Evolutionary conservation across 2,888 invertebrate species (phyloP), one percentile per base, ranked within the genome.

Genomic region (Nematopogon swammerdamellus): DNA sequence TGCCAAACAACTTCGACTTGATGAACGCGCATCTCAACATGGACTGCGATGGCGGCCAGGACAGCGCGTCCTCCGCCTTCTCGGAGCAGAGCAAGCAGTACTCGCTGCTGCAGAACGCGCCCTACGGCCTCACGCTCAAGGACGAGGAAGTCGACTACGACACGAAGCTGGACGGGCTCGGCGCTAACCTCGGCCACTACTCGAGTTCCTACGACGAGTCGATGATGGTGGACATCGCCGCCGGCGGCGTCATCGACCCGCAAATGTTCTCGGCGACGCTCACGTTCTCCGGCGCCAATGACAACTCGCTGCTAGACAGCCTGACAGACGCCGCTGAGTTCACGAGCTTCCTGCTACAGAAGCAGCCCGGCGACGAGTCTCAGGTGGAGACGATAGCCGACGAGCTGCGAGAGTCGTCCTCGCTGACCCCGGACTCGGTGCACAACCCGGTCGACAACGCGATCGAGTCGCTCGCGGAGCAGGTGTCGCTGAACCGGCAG

Each of bases 211-310:
- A 90, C 59, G 89, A 88, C 57, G 90, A 90, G 58, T 86, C 90
- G 5, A 91, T 93, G 84, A 92, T 92, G 82, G 90, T 91, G 14
- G 91, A 91, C 62, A 85, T 91, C 80, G 88, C 87, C 29, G 87
- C 87, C 36, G 83, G 83, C 1, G 84, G 85, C 19, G 85, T 87
- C 1, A 90, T 91, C 42, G 92, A 92, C 68, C 91, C 91, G 25
- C 76, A 91, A 47, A 92, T 91, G 60, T 92, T 93, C 64, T 87
- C 89, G 8, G 91, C 90, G 2, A 91, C 91, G 0, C 67, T 93
- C 49, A 91, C 91, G 48, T 89, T 93, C 63, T 87, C 88, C 46
- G 86, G 86, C 46, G 85, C 89, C 14, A 88, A 89, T 30, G 92
- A 92, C 68, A 87, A 89, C 59, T 82, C 86, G 2, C 76, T 92